Evolutionary conservation across 1,140 invertebrate species (phyloP).

Genomic region (Musca domestica): DNA sequence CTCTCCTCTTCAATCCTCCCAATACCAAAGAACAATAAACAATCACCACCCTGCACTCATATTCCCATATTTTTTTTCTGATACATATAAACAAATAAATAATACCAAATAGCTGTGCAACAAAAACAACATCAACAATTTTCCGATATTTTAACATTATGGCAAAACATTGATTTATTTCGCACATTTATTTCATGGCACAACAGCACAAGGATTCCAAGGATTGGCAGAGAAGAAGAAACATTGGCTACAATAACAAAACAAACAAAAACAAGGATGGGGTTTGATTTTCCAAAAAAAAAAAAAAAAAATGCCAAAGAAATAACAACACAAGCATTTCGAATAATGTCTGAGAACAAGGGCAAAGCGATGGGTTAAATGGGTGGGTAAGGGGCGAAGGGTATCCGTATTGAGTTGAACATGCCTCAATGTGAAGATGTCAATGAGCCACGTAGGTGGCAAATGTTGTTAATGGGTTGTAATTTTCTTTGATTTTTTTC

Average conservation of each 20-base stretch:
- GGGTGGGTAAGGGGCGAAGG: not conserved
- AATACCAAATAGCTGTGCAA: not conserved
- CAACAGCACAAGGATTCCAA: not conserved
- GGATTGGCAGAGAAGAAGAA: no score
- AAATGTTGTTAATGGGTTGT: conserved; percentile 31
- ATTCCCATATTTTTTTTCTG: not conserved
- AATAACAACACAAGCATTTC: not conserved
- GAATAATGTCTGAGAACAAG: not conserved
- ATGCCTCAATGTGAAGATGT: not conserved
- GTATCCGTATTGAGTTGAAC: not conserved
- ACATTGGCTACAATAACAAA: no score
- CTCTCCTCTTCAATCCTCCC: no score
- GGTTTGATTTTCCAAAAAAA: no score
- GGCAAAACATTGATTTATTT: conserved; percentile 29
- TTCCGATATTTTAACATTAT: conserved; percentile 27
- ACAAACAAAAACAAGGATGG: no score
- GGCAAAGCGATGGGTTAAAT: not conserved
- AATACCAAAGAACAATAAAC: no score
- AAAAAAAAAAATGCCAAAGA: not conserved
- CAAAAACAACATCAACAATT: conserved; percentile 9
- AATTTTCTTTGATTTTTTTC: conserved; percentile 24
- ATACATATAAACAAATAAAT: not conserved
- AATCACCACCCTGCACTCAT: no score
- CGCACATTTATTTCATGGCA: conserved; percentile 23
- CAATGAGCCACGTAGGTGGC: conserved; percentile 26